Conservation (phyloP, 2,113 vertebrate species). For the Oryzias celebensis region DNA sequence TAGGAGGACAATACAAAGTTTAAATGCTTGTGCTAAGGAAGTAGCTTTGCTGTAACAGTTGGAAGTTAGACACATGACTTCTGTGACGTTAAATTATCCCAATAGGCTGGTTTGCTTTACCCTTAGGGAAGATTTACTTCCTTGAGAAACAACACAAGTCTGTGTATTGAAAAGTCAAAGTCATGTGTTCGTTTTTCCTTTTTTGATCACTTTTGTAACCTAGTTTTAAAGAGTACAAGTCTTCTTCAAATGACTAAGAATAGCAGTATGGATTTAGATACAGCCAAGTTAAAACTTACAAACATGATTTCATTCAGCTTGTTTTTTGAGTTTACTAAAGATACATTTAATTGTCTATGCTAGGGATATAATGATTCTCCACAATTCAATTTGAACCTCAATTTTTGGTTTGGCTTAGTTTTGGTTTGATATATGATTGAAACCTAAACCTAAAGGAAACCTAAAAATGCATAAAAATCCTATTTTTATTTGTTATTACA, state of each 20-base stretch:
- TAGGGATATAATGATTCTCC: no score
- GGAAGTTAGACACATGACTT: constrained; percentile 51
- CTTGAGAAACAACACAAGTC: constrained; percentile 43
- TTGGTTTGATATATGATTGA: no score
- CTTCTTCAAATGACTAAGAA: constrained; percentile 7
- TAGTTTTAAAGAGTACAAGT: constrained; percentile 19
- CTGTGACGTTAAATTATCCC: constrained; percentile 47
- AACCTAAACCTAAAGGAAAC: no score
- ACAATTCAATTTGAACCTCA: no score
- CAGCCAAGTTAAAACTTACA: not conserved
- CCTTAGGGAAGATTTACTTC: constrained; percentile 15
- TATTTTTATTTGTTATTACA: no score
- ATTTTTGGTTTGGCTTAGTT: no score
- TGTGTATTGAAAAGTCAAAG: constrained; percentile 33
- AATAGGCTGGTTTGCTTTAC: constrained; percentile 15
- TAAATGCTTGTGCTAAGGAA: constrained; percentile 6
- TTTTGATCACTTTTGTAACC: constrained; percentile 29
- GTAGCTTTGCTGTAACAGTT: constrained; percentile 14
- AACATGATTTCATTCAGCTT: constrained; percentile 5
- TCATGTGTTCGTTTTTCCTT: constrained; percentile 43
- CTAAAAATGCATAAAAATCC: no score
- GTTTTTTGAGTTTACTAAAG: no score
- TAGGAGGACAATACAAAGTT: constrained; percentile 11
- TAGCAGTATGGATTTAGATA: not conserved
- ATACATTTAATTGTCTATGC: no score